phyloP scores from a whole-genome alignment of 1,140 invertebrate genomes.

The Cydia strobilella region DNA sequence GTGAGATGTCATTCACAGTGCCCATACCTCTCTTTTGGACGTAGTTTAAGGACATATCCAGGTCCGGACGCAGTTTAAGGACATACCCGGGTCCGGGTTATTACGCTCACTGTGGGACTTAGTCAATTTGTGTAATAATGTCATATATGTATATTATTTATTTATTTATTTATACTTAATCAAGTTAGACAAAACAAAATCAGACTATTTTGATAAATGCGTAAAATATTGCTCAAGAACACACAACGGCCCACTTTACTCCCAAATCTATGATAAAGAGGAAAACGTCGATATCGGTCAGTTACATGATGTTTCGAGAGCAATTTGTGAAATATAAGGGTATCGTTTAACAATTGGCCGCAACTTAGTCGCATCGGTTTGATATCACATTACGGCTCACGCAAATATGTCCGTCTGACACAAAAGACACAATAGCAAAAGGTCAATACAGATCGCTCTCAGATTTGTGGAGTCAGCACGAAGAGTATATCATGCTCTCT shows the following conservation, averaged over 20 bases:
- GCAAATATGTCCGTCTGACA: conserved; percentile 8
- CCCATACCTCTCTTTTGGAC: too few relatives aligned
- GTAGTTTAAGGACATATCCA: too few relatives aligned
- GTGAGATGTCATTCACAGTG: too few relatives aligned
- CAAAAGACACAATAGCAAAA: conserved; percentile 1
- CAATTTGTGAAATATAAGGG: conserved; percentile 32
- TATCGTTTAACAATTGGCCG: conserved; percentile 23
- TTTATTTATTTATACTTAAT: too few relatives aligned
- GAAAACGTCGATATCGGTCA: not conserved
- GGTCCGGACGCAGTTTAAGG: too few relatives aligned
- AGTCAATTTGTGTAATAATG: too few relatives aligned
- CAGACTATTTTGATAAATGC: not conserved
- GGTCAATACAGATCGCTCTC: not conserved
- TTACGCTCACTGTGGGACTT: too few relatives aligned
- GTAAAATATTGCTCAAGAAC: not conserved
- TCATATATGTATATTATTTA: too few relatives aligned
- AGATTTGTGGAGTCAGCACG: too few relatives aligned
- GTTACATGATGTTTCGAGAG: conserved; percentile 4
- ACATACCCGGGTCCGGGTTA: too few relatives aligned
- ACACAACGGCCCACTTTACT: not conserved
- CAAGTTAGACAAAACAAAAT: not conserved
- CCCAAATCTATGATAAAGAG: not conserved
- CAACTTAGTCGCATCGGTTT: conserved; percentile 6
- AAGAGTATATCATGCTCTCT: too few relatives aligned
- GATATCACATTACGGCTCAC: conserved; percentile 19